Evolutionary conservation across 2,113 vertebrate genomes (phyloP).

Genomic region (Paralichthys olivaceus): DNA sequence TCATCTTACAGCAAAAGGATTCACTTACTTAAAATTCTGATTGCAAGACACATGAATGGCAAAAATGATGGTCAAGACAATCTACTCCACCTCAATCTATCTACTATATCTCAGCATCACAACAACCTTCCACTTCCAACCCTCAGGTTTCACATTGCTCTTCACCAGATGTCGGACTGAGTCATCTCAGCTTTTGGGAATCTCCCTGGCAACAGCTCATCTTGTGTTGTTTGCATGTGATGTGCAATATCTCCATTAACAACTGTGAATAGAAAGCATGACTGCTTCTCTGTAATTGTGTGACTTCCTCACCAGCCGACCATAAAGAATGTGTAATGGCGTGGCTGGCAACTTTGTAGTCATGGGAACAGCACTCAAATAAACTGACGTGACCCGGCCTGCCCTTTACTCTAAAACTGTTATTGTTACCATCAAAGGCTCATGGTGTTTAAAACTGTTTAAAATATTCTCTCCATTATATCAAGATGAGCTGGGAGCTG

Average conservation of each 20-base stretch:
- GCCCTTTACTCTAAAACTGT: neutral
- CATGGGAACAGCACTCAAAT: slow-evolving; percentile 43
- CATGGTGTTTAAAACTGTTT: neutral
- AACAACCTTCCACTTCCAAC: slow-evolving; percentile 5
- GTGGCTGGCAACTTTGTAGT: slow-evolving; percentile 25
- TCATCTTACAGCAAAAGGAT: neutral
- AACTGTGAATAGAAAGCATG: slow-evolving; percentile 18
- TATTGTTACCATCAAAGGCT: slow-evolving; percentile 4
- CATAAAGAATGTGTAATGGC: slow-evolving; percentile 22
- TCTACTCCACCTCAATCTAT: neutral
- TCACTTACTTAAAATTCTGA: neutral
- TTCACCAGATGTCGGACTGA: neutral
- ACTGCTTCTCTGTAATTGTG: slow-evolving; percentile 15
- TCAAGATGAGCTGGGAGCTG: neutral
- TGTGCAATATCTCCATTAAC: slow-evolving; percentile 21
- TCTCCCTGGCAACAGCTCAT: slow-evolving; percentile 8
- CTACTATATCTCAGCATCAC: neutral
- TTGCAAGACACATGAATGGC: neutral
- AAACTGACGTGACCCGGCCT: slow-evolving; percentile 10
- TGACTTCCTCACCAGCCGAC: slow-evolving; percentile 40
- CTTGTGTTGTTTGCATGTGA: slow-evolving; percentile 17
- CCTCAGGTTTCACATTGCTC: slow-evolving; percentile 18
- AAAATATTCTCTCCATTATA: neutral
- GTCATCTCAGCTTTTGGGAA: slow-evolving; percentile 30
- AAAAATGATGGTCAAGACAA: neutral